Evolutionary conservation across 1,140 invertebrate genomes (phyloP), one percentile per base, ranked within the genome.

Genomic region (Diorhabda carinulata): DNA sequence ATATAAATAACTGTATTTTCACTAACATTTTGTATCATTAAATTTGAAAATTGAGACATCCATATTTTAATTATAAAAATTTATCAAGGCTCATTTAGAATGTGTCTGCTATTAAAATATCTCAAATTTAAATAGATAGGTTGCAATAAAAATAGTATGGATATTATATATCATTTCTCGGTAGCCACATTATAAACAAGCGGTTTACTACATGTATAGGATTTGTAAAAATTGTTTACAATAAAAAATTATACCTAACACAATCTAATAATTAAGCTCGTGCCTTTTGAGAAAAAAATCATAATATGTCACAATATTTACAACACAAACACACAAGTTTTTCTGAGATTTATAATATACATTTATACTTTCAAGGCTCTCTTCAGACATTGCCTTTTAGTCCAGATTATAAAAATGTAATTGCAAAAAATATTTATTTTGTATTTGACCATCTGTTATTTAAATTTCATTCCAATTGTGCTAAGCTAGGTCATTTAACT

Each of bases 21-120:
- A 72, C 75, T 72, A 76, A 74, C 67, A 73, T 70, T 76, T 72
- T 68, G 65, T 69, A 65, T 76, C 68, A 72, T 74, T 67, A 73
- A 70, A 70, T 71, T 74, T 76, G 70, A 73, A 71, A 77, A 72
- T 74, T 74, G 70, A 73, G 71, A 77, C 73, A 76, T 73, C 72
- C 69, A 77, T 74, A 77, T 72, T 76, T 72, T 72, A 74, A 73
- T 69, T 73, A 73, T 76, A 76, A 76, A 77, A 77, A 75, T 69
- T 72, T 68, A 62, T 68, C 61, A 72, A 57, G 45, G 70, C 70
- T 56, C 59, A 64, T 52, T 68, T 72, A 68, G 60, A 67, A 72
- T 70, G 70, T 64, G 57, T 64, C 67, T 62, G 59, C 44, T 41
- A 43, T 63, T 63, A 68, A 68, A 67, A 68, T 64, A 64, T 71